phyloP scores from a whole-genome alignment of 1,140 invertebrate species.

The Drosophila bifasciata region DNA sequence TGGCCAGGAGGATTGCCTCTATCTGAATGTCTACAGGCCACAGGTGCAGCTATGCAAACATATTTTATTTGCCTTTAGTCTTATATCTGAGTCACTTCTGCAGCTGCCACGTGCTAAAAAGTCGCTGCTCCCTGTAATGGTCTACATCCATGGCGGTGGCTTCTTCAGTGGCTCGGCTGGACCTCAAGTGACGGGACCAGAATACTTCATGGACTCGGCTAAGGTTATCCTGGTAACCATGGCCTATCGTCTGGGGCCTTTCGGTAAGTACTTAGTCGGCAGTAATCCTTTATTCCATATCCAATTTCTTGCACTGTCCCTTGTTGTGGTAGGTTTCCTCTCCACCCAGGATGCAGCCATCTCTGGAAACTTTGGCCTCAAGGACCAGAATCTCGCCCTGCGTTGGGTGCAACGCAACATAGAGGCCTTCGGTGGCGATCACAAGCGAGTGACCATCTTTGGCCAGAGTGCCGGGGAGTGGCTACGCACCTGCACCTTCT shows the following conservation, averaged over 20 bases:
- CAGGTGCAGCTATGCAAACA: conserved; percentile 72
- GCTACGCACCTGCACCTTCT: conserved; percentile 84
- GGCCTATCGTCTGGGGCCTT: conserved; percentile 73
- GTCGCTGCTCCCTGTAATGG: conserved; percentile 82
- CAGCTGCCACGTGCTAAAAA: too few relatives aligned
- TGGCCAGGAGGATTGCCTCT: conserved; percentile 87
- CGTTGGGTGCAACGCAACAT: conserved; percentile 84
- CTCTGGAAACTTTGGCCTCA: conserved; percentile 86
- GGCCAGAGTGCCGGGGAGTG: conserved; percentile 86
- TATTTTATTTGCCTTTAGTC: background rate
- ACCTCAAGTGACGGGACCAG: conserved; percentile 77
- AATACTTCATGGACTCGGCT: conserved; percentile 81
- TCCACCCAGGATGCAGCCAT: conserved; percentile 77
- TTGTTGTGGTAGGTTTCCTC: conserved; percentile 67
- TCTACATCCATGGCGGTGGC: conserved; percentile 85
- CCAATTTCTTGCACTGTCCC: background rate
- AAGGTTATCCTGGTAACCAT: conserved; percentile 77
- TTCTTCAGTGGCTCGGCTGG: conserved; percentile 83
- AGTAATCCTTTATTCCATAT: background rate
- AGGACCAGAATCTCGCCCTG: conserved; percentile 86
- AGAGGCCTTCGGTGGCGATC: conserved; percentile 83
- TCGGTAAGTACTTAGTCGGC: conserved; percentile 46
- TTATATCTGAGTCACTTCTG: background rate
- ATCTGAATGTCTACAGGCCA: conserved; percentile 87
- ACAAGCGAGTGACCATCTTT: conserved; percentile 85